These are phyloP conservation scores for Trididemnum nubilum DNA, from an alignment of 23 tunicate genomes.

Conservation along the genomic window DNA sequence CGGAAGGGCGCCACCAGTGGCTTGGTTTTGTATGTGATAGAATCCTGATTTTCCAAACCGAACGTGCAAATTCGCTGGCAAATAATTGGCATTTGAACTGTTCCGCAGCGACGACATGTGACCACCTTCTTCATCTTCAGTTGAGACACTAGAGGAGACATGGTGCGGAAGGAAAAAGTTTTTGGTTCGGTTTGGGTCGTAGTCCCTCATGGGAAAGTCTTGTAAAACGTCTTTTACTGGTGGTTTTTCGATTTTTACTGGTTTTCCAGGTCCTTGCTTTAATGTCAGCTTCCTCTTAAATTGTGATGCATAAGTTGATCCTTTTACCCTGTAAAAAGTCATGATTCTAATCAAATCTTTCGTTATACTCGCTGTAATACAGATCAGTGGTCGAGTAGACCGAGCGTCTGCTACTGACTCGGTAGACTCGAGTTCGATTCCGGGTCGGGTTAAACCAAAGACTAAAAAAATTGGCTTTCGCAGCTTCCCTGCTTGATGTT, in stretches of 20 bases:
- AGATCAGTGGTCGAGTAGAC: no score
- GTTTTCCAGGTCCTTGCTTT: constrained; percentile 20
- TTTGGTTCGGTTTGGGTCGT: not conserved
- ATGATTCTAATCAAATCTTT: no score
- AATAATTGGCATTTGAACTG: not conserved
- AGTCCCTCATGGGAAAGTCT: constrained; percentile 88
- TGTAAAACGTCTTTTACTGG: constrained; percentile 72
- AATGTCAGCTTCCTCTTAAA: constrained; percentile 36
- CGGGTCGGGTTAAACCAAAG: no score
- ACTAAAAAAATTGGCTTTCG: no score
- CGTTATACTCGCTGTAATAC: no score
- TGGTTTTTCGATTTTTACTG: constrained; percentile 18
- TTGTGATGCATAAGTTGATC: constrained; percentile 64
- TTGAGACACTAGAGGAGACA: constrained; percentile 32
- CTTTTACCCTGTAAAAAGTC: constrained; percentile 40
- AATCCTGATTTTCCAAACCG: constrained; percentile 30
- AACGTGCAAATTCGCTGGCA: constrained; percentile 51
- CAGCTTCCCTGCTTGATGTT: no score
- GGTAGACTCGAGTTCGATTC: no score
- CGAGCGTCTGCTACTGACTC: no score
- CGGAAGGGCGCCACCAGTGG: constrained; percentile 61
- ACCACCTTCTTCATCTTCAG: constrained; percentile 30
- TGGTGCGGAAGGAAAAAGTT: not conserved
- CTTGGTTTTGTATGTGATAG: not conserved
- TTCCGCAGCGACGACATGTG: constrained; percentile 50